Conservation (phyloP, 2,113 vertebrate genomes). For the Nesogale talazaci region DNA sequence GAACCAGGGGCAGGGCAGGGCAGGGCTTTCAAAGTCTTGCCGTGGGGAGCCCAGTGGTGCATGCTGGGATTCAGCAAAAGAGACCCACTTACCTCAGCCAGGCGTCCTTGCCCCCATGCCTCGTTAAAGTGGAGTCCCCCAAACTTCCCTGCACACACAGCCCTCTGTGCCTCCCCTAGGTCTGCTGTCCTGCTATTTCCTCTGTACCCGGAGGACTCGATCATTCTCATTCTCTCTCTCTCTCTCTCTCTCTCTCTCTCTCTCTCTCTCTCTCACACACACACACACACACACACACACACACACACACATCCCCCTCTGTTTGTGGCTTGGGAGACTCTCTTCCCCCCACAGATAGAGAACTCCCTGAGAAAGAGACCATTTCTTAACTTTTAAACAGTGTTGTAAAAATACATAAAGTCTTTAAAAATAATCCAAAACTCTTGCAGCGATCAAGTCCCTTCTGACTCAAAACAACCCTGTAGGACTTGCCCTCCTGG, state of each 20-base stretch:
- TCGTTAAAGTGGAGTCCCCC: background rate
- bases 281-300: no score
- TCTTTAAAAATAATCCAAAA: no score
- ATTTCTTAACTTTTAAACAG: background rate
- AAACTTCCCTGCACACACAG: background rate
- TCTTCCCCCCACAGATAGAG: background rate
- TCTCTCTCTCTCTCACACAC: no score
- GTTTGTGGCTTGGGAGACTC: background rate
- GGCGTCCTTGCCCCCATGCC: background rate
- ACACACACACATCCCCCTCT: accelerated
- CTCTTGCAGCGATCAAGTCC: no score
- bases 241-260: no score
- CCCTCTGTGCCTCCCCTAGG: background rate
- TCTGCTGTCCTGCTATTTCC: background rate
- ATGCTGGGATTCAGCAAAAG: background rate
- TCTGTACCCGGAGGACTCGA: background rate
- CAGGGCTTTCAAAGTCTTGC: background rate
- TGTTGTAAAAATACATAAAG: background rate
- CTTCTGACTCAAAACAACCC: no score
- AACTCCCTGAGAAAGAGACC: background rate
- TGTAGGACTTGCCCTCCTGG: no score
- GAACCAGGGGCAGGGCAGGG: no score
- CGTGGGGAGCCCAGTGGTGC: background rate
- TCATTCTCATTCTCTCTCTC: no score
- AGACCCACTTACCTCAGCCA: background rate